A percentile compares a stretch with the other conserved stretches of the same genome.
Evolutionary conservation across 2,888 invertebrate species (phyloP).

Genomic region (Ecdyonurus torrentis): DNA sequence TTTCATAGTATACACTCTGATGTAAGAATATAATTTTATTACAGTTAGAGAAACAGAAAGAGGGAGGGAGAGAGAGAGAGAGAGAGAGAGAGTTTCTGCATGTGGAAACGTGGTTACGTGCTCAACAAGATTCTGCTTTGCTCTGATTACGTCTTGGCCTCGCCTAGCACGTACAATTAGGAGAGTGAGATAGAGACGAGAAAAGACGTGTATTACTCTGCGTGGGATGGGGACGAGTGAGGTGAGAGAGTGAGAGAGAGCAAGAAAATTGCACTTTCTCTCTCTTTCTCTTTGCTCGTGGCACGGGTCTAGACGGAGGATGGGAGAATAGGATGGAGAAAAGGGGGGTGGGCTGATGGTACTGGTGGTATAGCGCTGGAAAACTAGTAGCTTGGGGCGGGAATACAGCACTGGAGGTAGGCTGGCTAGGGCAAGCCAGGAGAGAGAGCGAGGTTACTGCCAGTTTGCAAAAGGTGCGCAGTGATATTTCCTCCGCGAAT

Average conservation of each 20-base stretch:
- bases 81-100: background rate
- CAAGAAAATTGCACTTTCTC: background rate
- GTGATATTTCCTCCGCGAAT: slow-evolving; percentile 6
- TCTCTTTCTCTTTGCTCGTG: background rate
- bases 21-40: background rate
- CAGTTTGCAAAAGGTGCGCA: slow-evolving; percentile 4
- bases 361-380: background rate
- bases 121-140: background rate
- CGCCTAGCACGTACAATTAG: background rate
- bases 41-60: background rate
- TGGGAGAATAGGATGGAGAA: background rate
- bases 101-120: background rate
- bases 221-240: background rate
- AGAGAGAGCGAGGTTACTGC: background rate
- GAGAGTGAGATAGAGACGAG: background rate
- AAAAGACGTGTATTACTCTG: background rate
- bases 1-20: too few relatives aligned
- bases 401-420: background rate
- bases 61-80: background rate
- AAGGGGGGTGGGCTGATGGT: background rate
- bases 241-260: background rate
- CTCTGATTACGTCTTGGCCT: background rate
- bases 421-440: background rate
- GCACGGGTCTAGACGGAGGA: background rate
- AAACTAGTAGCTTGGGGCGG: background rate